Conservation (phyloP, 2,113 vertebrate species). For the Rhea pennata region DNA sequence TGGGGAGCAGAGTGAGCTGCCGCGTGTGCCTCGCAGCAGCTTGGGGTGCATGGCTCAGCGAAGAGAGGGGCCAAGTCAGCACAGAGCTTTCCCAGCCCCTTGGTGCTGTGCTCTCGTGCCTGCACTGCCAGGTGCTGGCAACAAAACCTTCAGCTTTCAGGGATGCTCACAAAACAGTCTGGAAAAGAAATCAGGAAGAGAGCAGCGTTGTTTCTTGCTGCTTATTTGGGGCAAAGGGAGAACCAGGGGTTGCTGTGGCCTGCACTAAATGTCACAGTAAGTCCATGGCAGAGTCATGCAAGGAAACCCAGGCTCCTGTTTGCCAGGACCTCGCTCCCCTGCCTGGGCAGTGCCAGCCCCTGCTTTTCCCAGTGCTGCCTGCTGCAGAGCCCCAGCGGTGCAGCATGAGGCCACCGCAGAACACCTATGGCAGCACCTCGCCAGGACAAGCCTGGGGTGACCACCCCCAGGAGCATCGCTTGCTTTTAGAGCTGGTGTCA, state of each 20-base stretch:
- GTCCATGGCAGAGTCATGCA: neutral
- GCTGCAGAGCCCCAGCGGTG: neutral
- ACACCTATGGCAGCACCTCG: rapidly evolving
- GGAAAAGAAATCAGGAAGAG: neutral
- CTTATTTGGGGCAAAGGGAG: neutral
- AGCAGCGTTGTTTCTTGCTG: neutral
- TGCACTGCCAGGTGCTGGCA: neutral
- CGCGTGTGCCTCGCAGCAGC: no score
- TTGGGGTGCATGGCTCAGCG: no score
- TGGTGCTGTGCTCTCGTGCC: neutral
- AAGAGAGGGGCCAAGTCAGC: no score
- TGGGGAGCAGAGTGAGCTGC: no score
- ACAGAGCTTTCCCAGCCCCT: neutral
- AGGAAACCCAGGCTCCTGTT: neutral
- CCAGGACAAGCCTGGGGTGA: neutral
- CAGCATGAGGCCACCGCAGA: neutral
- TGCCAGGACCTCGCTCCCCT: neutral
- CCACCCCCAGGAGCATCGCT: neutral
- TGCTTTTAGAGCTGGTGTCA: neutral
- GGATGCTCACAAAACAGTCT: neutral
- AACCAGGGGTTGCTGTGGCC: neutral
- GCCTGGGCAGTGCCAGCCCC: neutral
- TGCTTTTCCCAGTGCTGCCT: rapidly evolving
- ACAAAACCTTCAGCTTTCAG: neutral
- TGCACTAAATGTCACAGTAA: neutral